phyloP scores from a whole-genome alignment of 2,888 invertebrate genomes.

The Microlaimidae sp. region DNA sequence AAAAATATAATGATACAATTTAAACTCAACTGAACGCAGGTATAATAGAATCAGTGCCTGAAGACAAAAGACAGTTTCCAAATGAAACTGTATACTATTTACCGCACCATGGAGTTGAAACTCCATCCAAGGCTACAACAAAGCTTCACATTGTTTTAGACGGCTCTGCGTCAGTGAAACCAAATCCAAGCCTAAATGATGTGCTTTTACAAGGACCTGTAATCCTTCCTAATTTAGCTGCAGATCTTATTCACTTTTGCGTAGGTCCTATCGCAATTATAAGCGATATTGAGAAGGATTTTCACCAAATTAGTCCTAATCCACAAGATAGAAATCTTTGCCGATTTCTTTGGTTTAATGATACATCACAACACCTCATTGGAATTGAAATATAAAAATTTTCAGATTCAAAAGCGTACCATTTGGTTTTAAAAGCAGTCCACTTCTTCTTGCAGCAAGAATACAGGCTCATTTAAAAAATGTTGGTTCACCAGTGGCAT shows the following conservation, averaged over 20 bases:
- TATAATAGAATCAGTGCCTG: neutral
- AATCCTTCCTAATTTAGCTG: constrained; percentile 29
- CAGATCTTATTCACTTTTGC: constrained; percentile 28
- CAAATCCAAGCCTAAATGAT: constrained; percentile 30
- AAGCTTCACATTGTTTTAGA: constrained; percentile 31
- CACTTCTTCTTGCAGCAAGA: constrained; percentile 25
- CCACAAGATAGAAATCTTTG: constrained; percentile 22
- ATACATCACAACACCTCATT: constrained; percentile 16
- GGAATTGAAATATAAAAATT: constrained; percentile 10
- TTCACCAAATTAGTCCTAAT: constrained; percentile 24
- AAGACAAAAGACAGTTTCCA: neutral
- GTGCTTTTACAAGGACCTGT: constrained; percentile 30
- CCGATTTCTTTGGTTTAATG: constrained; percentile 32
- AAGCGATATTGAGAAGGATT: constrained; percentile 36
- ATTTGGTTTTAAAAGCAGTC: constrained; percentile 29
- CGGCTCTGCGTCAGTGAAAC: constrained; percentile 21
- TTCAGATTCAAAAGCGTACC: constrained; percentile 25
- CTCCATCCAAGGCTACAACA: constrained; percentile 22
- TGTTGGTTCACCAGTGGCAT: constrained; percentile 19
- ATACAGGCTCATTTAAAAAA: constrained; percentile 23
- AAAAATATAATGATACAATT: neutral
- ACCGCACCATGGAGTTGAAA: constrained; percentile 26
- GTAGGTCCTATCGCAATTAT: constrained; percentile 25
- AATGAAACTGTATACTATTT: constrained; percentile 17
- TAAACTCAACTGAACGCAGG: neutral